Conservation (phyloP, 2,113 vertebrate species). For the Xyrauchen texanus region DNA sequence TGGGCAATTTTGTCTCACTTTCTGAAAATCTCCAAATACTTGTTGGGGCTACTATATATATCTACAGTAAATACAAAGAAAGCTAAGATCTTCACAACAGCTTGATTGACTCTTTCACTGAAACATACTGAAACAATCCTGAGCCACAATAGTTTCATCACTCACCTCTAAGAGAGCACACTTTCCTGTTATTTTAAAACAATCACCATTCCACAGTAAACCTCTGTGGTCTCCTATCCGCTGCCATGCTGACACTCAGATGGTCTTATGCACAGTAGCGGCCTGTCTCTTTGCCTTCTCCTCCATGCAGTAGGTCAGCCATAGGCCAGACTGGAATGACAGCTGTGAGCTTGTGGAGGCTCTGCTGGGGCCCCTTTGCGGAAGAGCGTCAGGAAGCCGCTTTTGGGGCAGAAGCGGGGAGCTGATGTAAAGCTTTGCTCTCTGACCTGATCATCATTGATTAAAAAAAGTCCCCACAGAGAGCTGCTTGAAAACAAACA, state of each 20-base stretch:
- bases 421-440: conserved; percentile 51
- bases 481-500: conserved; percentile 46
- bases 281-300: conserved; percentile 45
- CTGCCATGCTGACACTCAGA: background rate
- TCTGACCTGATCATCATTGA: conserved; percentile 54
- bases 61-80: too few relatives aligned
- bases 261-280: background rate
- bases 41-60: too few relatives aligned
- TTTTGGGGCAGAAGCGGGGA: conserved; percentile 15
- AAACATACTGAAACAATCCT: background rate
- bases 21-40: too few relatives aligned
- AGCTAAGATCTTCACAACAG: too few relatives aligned
- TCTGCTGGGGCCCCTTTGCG: background rate
- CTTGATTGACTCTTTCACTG: too few relatives aligned
- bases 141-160: background rate
- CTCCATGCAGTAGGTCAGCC: conserved; percentile 55
- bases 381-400: background rate
- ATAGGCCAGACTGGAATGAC: conserved; percentile 37
- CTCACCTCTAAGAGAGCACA: background rate
- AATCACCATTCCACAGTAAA: background rate
- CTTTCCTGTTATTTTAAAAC: conserved; percentile 3
- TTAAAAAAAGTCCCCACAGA: conserved; percentile 41
- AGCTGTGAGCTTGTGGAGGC: conserved; percentile 47
- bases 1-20: too few relatives aligned
- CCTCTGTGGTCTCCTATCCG: background rate